A percentile compares a stretch with the other conserved stretches of the same genome.
These are phyloP conservation scores for Rhizoglyphus robini DNA, from an alignment of 1,140 invertebrate genomes.

Conservation along the genomic window DNA sequence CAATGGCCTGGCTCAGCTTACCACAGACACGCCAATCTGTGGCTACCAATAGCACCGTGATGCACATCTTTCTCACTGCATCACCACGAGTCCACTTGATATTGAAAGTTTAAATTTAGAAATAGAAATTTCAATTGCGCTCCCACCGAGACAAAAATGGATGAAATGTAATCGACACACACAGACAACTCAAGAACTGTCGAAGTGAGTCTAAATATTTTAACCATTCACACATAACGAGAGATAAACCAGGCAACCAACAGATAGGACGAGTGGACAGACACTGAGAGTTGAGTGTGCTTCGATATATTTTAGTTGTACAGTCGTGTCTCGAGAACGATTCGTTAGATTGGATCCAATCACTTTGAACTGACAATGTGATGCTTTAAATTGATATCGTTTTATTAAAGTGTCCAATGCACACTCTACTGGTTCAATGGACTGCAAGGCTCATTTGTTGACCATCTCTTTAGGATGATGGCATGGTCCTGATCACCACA, in stretches of 20 bases:
- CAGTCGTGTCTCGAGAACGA: no score
- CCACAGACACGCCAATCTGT: background rate
- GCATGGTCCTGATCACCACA: no score
- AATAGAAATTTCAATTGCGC: background rate
- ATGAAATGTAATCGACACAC: no score
- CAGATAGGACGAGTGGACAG: no score
- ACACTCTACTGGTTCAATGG: background rate
- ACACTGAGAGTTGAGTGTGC: no score
- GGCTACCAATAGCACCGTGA: background rate
- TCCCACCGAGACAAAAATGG: no score
- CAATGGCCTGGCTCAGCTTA: background rate
- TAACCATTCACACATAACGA: no score
- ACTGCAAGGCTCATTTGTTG: constrained; percentile 4
- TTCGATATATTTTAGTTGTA: no score
- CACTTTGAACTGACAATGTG: background rate
- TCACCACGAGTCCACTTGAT: no score
- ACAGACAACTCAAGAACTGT: no score
- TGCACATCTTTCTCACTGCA: background rate
- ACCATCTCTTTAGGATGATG: background rate
- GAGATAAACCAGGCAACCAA: no score
- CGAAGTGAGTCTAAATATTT: no score
- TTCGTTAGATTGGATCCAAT: background rate
- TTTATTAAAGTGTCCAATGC: background rate
- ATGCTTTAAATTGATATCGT: background rate
- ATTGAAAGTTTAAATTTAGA: background rate